phyloP scores from a whole-genome alignment of 2,797 vertebrate species.

The Eulemur coronatus region DNA sequence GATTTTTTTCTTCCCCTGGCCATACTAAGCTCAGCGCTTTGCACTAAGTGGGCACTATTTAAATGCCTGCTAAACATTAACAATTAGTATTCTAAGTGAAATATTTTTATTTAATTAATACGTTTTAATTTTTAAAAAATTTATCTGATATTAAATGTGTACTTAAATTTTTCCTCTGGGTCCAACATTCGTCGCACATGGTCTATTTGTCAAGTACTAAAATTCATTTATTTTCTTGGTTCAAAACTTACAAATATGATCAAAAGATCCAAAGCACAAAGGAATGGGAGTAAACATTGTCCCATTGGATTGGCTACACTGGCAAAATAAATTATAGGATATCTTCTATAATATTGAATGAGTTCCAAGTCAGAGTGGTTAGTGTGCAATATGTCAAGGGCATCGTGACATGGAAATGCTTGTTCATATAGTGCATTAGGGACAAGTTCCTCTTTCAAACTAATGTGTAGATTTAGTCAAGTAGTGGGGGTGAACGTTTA shows the following conservation, averaged over 20 bases:
- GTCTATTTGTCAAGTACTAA: background rate
- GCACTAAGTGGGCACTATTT: background rate
- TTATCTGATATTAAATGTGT: background rate
- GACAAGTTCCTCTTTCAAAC: constrained; percentile 61
- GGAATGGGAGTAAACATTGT: background rate
- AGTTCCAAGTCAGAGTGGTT: constrained; percentile 14
- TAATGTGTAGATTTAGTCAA: constrained; percentile 25
- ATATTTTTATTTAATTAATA: background rate
- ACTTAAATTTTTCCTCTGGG: background rate
- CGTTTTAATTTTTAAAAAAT: background rate
- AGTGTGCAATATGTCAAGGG: constrained; percentile 24
- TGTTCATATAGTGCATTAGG: constrained; percentile 57
- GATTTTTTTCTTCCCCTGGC: background rate
- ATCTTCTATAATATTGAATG: background rate
- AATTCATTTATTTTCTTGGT: constrained; percentile 18
- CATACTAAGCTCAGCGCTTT: background rate
- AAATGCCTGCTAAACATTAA: background rate
- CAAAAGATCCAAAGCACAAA: constrained; percentile 15
- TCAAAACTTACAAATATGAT: constrained; percentile 17
- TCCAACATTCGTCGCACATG: background rate
- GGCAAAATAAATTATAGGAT: background rate
- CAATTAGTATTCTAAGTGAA: background rate
- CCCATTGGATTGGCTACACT: background rate
- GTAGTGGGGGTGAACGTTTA: background rate
- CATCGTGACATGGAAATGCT: constrained; percentile 70